Conservation (phyloP, 1,140 invertebrate genomes). For the Drosophila fuyamai region DNA sequence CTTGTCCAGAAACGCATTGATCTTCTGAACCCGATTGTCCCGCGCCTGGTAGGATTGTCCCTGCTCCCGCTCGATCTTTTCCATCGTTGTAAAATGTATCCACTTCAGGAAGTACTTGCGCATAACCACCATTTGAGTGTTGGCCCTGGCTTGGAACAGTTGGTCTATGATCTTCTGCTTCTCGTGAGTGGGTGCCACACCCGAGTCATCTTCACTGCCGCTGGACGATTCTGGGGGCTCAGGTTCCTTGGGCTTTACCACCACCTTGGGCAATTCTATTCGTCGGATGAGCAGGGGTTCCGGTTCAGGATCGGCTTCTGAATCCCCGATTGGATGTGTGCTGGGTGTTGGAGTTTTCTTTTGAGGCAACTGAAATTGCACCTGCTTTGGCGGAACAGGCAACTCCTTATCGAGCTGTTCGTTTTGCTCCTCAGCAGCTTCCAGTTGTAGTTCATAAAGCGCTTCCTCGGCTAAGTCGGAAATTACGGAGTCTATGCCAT, state of each 20-base stretch:
- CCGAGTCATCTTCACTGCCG: constrained; percentile 36
- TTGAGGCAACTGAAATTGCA: constrained; percentile 62
- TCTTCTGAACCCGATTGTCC: constrained; percentile 72
- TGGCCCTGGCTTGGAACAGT: constrained; percentile 57
- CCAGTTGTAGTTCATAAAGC: constrained; percentile 69
- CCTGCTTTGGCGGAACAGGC: constrained; percentile 30
- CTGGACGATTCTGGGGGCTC: constrained; percentile 3
- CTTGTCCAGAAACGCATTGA: constrained; percentile 84
- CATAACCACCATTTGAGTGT: constrained; percentile 55
- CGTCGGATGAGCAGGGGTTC: constrained; percentile 62
- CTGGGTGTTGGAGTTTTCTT: constrained; percentile 21
- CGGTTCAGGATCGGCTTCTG: constrained; percentile 7
- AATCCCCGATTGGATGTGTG: not conserved
- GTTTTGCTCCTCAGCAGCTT: constrained; percentile 65
- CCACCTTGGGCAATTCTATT: constrained; percentile 63
- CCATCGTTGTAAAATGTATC: constrained; percentile 80
- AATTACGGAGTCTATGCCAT: constrained; percentile 80
- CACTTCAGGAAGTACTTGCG: constrained; percentile 84
- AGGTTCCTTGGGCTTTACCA: constrained; percentile 44
- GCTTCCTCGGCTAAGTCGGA: constrained; percentile 80
- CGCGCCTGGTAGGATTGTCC: constrained; percentile 18
- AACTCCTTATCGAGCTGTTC: constrained; percentile 33
- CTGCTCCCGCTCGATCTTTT: constrained; percentile 73
- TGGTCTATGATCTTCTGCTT: constrained; percentile 77
- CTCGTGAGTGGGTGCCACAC: constrained; percentile 23